These are phyloP conservation scores for Zootoca vivipara DNA, from an alignment of 2,113 vertebrate genomes.

Conservation along the genomic window DNA sequence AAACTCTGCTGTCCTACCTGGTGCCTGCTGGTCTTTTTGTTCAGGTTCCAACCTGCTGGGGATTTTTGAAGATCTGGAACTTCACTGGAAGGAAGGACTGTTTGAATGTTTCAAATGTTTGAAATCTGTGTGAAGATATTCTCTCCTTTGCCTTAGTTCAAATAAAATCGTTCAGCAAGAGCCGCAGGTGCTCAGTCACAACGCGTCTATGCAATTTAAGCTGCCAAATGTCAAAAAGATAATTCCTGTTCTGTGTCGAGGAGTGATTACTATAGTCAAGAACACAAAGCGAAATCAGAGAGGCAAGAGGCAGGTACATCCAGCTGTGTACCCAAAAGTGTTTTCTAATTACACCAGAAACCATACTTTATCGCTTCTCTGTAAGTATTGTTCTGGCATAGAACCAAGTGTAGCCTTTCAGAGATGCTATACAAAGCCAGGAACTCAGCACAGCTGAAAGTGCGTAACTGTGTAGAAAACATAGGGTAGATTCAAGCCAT, in stretches of 20 bases:
- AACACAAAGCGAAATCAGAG: background rate
- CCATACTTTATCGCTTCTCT: background rate
- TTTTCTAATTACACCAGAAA: background rate
- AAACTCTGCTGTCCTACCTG: background rate
- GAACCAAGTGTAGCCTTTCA: background rate
- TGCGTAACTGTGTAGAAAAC: background rate
- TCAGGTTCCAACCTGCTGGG: background rate
- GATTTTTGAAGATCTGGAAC: background rate
- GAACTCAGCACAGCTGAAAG: background rate
- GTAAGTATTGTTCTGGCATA: background rate
- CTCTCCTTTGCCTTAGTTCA: background rate
- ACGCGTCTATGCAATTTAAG: background rate
- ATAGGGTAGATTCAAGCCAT: background rate
- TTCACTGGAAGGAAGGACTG: background rate
- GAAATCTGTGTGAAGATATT: background rate
- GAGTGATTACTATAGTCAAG: conserved; percentile 10
- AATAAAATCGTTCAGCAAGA: background rate
- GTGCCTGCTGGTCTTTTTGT: background rate
- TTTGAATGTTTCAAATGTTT: background rate
- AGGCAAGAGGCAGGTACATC: background rate
- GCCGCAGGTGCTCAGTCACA: background rate
- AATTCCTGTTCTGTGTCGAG: background rate
- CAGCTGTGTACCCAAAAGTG: background rate
- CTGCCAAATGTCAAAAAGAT: conserved; percentile 1
- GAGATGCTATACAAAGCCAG: background rate